Evolutionary conservation across 1,140 invertebrate species (phyloP).

Genomic region (Melitaea cinxia): DNA sequence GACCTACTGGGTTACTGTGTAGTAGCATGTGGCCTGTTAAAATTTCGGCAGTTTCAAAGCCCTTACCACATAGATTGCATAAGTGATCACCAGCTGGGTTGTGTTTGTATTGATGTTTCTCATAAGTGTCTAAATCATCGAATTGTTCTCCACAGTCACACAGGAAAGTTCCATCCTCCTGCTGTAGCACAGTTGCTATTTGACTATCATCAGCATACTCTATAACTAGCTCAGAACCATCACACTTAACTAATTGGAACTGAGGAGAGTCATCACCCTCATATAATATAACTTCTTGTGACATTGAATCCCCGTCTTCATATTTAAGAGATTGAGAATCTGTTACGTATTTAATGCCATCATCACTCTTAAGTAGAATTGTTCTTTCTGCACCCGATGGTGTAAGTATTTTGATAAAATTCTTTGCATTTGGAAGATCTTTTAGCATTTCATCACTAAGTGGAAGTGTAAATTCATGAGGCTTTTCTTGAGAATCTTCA

Average conservation of each 20-base stretch:
- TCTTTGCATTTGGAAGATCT: conserved; percentile 40
- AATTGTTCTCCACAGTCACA: conserved; percentile 78
- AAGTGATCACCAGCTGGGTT: conserved; percentile 72
- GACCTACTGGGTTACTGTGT: conserved; percentile 63
- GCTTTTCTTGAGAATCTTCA: conserved; percentile 43
- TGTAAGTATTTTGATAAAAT: conserved; percentile 68
- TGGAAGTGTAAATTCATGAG: conserved; percentile 34
- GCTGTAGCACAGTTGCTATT: conserved; percentile 69
- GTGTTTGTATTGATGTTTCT: conserved; percentile 72
- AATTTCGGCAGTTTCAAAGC: conserved; percentile 85
- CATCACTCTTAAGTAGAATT: conserved; percentile 59
- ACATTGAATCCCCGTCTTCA: conserved; percentile 52
- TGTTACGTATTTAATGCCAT: conserved; percentile 60
- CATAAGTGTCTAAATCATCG: conserved; percentile 65
- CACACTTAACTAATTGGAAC: conserved; percentile 73
- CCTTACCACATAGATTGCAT: conserved; percentile 80
- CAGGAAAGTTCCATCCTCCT: conserved; percentile 73
- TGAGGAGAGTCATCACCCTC: conserved; percentile 73
- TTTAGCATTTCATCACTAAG: conserved; percentile 40
- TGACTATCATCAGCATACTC: conserved; percentile 73
- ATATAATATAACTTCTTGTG: conserved; percentile 72
- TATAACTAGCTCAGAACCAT: conserved; percentile 72
- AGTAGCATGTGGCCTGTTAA: conserved; percentile 86
- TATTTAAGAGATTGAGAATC: conserved; percentile 47
- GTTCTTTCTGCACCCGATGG: conserved; percentile 54